phyloP scores from a whole-genome alignment of 1,140 invertebrate species.

The Lasioglossum albipes region DNA sequence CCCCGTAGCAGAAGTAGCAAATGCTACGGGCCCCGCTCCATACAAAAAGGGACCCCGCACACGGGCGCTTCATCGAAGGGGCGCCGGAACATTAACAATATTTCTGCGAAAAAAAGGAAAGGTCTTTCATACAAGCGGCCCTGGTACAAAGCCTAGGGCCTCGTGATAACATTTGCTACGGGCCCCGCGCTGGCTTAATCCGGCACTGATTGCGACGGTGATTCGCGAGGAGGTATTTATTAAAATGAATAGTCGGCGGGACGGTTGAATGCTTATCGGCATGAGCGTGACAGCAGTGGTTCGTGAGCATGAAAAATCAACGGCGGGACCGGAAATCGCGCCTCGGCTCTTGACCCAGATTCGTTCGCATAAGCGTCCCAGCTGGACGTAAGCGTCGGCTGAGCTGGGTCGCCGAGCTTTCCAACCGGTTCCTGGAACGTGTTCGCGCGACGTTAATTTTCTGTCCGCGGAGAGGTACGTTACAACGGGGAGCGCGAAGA shows the following conservation, averaged over 20 bases:
- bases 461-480: conserved; percentile 39
- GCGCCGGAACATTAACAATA: no score
- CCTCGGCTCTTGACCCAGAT: conserved; percentile 29
- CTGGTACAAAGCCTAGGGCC: no score
- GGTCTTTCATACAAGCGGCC: no score
- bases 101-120: no score
- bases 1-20: no score
- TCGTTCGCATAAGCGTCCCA: conserved; percentile 17
- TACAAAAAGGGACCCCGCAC: no score
- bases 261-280: conserved; percentile 33
- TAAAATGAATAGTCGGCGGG: conserved; percentile 19
- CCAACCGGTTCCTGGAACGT: conserved; percentile 40
- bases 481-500: conserved; percentile 3
- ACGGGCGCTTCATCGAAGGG: no score
- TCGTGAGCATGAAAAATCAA: conserved; percentile 44
- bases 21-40: no score
- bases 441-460: conserved; percentile 57
- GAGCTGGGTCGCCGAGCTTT: not conserved
- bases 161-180: no score
- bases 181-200: no score
- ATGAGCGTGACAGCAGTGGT: not conserved
- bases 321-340: conserved; percentile 8
- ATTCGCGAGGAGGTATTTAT: conserved; percentile 51
- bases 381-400: conserved; percentile 34
- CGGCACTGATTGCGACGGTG: conserved; percentile 39